Percentiles rank a stretch among this genome's conserved stretches.
Conservation (phyloP, 2,113 vertebrate species). For the Haliaeetus leucogaster region DNA sequence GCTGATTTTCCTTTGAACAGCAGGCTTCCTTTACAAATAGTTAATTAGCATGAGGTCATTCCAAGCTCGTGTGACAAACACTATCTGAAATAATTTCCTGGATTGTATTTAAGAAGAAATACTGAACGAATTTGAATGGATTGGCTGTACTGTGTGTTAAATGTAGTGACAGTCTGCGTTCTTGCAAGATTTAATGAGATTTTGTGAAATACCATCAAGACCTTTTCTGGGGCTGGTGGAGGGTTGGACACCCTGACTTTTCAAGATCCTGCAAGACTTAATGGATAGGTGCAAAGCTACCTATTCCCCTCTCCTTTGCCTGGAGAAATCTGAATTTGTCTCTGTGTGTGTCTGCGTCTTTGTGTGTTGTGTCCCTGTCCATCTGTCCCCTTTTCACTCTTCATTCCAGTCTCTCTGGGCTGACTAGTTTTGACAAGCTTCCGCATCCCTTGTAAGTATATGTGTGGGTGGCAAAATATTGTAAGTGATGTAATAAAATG, state of each 20-base stretch:
- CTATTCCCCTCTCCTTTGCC: background rate
- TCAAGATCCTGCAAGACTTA: constrained; percentile 7
- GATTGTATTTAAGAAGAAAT: background rate
- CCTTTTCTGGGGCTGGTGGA: background rate
- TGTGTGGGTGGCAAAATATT: background rate
- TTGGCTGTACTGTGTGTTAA: background rate
- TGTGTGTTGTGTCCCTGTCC: background rate
- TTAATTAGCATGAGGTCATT: background rate
- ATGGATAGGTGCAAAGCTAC: background rate
- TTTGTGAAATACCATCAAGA: background rate
- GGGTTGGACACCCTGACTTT: background rate
- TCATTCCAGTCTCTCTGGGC: constrained; percentile 7
- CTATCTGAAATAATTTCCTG: background rate
- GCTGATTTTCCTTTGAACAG: background rate
- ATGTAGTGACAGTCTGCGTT: background rate
- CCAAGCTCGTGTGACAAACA: background rate
- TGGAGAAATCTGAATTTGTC: constrained; percentile 22
- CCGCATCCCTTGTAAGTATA: background rate
- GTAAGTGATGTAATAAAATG: constrained; percentile 12
- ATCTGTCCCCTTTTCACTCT: background rate
- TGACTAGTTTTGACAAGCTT: constrained; percentile 19
- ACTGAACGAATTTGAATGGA: background rate
- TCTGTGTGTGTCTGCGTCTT: background rate
- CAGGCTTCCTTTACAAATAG: background rate
- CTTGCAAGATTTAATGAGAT: background rate